Conservation (phyloP, 2,888 invertebrate genomes). For the Drosophila atroscutellata region DNA sequence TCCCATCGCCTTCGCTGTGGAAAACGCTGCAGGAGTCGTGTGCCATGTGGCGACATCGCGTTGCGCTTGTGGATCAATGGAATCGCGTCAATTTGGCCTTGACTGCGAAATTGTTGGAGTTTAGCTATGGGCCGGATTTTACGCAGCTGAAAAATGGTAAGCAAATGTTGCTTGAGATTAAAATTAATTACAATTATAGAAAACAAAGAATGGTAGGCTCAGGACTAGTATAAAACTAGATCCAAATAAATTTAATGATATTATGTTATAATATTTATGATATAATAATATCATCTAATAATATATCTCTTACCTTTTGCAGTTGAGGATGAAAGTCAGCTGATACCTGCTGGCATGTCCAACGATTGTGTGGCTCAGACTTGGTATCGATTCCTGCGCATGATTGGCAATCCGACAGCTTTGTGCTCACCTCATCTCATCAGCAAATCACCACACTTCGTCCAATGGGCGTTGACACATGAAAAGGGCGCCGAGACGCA, state of each 20-base stretch:
- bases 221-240: no score
- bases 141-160: conserved; percentile 92
- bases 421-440: conserved; percentile 93
- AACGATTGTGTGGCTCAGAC: conserved; percentile 96
- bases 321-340: conserved; percentile 94
- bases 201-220: no score
- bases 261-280: no score
- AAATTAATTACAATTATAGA: no score
- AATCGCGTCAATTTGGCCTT: conserved; percentile 95
- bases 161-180: conserved; percentile 60
- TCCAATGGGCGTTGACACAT: conserved; percentile 92
- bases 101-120: conserved; percentile 92
- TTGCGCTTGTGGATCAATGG: conserved; percentile 97
- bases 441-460: conserved; percentile 88
- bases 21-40: conserved; percentile 97
- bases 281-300: background rate
- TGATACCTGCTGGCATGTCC: conserved; percentile 94
- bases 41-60: conserved; percentile 96
- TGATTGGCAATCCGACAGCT: conserved; percentile 97
- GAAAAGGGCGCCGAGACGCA: conserved; percentile 93
- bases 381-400: conserved; percentile 97
- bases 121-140: conserved; percentile 95
- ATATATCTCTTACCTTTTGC: conserved; percentile 17
- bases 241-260: no score
- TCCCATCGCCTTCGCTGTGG: conserved; percentile 98